These are phyloP conservation scores for Strix uralensis DNA, from an alignment of 2,113 vertebrate genomes.

Conservation along the genomic window DNA sequence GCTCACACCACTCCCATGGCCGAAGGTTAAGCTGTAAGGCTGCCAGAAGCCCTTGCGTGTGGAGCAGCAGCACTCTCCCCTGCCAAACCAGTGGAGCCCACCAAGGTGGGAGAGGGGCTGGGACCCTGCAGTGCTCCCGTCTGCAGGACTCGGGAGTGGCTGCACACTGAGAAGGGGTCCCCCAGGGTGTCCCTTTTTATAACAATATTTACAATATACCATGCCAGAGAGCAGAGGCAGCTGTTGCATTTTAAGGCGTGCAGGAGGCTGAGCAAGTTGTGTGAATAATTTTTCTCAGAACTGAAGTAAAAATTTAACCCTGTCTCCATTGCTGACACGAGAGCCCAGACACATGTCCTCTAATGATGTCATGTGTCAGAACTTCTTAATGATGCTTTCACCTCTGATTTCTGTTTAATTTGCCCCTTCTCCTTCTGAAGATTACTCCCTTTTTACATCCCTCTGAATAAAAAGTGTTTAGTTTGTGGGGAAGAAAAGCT, in stretches of 20 bases:
- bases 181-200: not conserved
- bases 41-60: not conserved
- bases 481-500: not conserved
- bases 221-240: not conserved
- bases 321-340: not conserved
- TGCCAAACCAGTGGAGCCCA: not conserved
- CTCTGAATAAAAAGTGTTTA: conserved; percentile 16
- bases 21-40: not conserved
- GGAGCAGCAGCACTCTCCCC: not conserved
- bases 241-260: not conserved
- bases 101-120: fast-evolving
- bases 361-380: conserved; percentile 1
- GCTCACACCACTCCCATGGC: not conserved
- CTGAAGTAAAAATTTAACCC: not conserved
- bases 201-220: not conserved
- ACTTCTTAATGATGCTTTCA: conserved; percentile 33
- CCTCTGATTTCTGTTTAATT: conserved; percentile 50
- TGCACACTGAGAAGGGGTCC: fast-evolving
- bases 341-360: not conserved
- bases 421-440: conserved; percentile 7
- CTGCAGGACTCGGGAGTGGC: fast-evolving
- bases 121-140: fast-evolving
- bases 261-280: not conserved
- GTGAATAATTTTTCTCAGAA: not conserved
- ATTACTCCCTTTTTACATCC: conserved; percentile 48